Percentiles rank a stretch among this genome's conserved stretches.
Conservation (phyloP, 1,140 invertebrate genomes). For the Neodiprion virginianus region DNA sequence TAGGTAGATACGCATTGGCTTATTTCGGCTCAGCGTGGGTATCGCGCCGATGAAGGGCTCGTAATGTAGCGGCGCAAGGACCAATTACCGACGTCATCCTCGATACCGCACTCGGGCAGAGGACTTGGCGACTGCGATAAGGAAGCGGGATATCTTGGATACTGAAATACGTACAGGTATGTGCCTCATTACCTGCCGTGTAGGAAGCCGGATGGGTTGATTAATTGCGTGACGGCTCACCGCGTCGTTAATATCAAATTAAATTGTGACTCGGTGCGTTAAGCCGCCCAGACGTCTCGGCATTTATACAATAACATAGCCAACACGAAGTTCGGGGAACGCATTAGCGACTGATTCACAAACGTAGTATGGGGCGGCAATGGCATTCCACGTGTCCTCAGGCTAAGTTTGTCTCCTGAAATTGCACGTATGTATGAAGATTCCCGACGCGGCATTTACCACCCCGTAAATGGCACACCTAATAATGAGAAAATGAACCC, state of each 20-base stretch:
- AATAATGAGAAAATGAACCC: no score
- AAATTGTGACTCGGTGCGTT: constrained; percentile 7
- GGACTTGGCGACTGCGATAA: background rate
- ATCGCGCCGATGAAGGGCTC: background rate
- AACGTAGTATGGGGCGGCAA: no score
- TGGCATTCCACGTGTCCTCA: no score
- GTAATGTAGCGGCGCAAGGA: background rate
- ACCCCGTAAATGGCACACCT: no score
- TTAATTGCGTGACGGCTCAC: background rate
- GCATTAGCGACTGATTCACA: background rate
- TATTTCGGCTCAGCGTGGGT: background rate
- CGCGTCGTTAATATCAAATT: constrained; percentile 1
- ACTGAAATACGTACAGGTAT: background rate
- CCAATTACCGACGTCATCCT: background rate
- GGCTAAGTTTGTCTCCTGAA: no score
- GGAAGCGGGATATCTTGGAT: background rate
- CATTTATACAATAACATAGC: background rate
- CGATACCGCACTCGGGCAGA: background rate
- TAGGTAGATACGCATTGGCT: no score
- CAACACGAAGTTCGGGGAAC: background rate
- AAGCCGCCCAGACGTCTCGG: constrained; percentile 1
- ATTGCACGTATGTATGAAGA: no score
- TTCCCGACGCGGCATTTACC: no score
- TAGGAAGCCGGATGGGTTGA: background rate
- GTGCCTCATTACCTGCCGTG: background rate